Percentiles rank a stretch among this genome's conserved stretches.
These are phyloP conservation scores for Penaeus indicus DNA, from an alignment of 1,140 invertebrate species.

Conservation along the genomic window DNA sequence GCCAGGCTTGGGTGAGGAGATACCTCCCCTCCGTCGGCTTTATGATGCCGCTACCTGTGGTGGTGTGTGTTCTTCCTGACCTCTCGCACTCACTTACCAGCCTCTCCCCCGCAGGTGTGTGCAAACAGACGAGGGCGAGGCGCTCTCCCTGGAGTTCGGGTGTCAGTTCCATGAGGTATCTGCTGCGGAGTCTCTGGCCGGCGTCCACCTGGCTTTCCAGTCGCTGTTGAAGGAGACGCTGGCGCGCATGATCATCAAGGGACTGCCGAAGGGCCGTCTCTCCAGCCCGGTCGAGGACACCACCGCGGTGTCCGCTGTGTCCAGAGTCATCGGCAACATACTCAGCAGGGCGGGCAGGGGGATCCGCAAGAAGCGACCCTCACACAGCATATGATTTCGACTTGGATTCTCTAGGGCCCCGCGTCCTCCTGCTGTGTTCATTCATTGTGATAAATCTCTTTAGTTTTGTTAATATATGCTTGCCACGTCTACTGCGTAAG, in stretches of 20 bases:
- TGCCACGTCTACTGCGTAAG: too few relatives aligned
- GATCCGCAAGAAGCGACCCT: constrained; percentile 80
- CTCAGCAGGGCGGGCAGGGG: constrained; percentile 81
- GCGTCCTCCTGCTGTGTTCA: too few relatives aligned
- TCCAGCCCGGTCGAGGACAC: constrained; percentile 72
- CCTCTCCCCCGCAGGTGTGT: constrained; percentile 75
- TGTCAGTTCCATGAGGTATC: constrained; percentile 90
- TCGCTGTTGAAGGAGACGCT: constrained; percentile 80
- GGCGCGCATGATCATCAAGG: constrained; percentile 80
- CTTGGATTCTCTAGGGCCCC: too few relatives aligned
- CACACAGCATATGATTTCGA: constrained; percentile 77
- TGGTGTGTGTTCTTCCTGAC: too few relatives aligned
- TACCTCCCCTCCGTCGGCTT: too few relatives aligned
- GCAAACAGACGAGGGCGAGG: constrained; percentile 84
- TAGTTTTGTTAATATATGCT: too few relatives aligned
- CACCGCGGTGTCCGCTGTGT: constrained; percentile 79
- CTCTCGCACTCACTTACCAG: neutral
- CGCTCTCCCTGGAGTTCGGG: constrained; percentile 81
- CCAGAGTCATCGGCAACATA: constrained; percentile 82
- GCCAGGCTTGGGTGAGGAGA: too few relatives aligned
- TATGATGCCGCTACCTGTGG: too few relatives aligned
- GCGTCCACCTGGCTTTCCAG: constrained; percentile 84
- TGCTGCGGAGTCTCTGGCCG: constrained; percentile 83
- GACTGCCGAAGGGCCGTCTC: constrained; percentile 79
- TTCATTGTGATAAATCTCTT: too few relatives aligned